Evolutionary conservation across 2,888 invertebrate species (phyloP).

Genomic region (Elmis aenea): DNA sequence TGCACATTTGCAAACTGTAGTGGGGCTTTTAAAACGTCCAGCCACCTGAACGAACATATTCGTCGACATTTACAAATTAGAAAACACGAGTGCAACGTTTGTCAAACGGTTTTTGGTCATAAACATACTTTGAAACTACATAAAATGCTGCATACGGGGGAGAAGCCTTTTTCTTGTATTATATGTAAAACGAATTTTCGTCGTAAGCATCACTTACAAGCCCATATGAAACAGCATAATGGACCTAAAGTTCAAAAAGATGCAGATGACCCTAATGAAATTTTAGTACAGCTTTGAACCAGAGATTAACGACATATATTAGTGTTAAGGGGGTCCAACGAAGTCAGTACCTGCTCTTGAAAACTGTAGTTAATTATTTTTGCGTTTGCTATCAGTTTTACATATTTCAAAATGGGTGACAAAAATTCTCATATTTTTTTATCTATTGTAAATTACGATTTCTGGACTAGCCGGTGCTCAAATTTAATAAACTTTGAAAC

Average conservation of each 20-base stretch:
- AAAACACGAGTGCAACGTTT: slow-evolving; percentile 25
- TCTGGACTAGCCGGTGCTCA: too few relatives aligned
- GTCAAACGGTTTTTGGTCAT: slow-evolving; percentile 25
- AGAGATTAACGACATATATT: too few relatives aligned
- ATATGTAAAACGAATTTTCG: slow-evolving; percentile 27
- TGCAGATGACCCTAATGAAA: too few relatives aligned
- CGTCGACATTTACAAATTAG: slow-evolving; percentile 26
- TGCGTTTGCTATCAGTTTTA: too few relatives aligned
- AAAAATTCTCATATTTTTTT: too few relatives aligned
- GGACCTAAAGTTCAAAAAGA: slow-evolving; percentile 6
- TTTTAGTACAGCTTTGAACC: too few relatives aligned
- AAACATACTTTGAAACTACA: slow-evolving; percentile 28
- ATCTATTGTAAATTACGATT: too few relatives aligned
- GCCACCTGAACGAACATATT: slow-evolving; percentile 28
- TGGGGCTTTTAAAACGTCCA: slow-evolving; percentile 26
- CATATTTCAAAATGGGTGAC: too few relatives aligned
- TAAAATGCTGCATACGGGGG: slow-evolving; percentile 28
- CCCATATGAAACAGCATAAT: slow-evolving; percentile 27
- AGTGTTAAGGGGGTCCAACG: too few relatives aligned
- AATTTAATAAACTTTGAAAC: too few relatives aligned
- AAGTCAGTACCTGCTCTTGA: too few relatives aligned
- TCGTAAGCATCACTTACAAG: slow-evolving; percentile 27
- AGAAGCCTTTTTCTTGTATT: slow-evolving; percentile 26
- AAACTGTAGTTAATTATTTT: too few relatives aligned
- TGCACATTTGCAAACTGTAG: slow-evolving; percentile 28